Conservation (phyloP, 1,140 invertebrate species). For the Drosophila orena region DNA sequence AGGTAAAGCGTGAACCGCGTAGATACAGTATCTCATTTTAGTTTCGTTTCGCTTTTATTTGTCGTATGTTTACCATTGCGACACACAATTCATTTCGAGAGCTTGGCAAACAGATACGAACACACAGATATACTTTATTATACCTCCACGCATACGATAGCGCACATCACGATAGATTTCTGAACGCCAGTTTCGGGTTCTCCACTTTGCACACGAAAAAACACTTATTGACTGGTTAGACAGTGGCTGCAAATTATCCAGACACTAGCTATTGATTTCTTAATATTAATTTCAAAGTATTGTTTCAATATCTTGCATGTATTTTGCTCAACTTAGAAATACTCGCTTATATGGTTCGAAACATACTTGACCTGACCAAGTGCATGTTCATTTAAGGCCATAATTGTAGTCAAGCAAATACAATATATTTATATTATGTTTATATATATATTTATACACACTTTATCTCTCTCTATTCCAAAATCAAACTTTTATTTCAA, state of each 20-base stretch:
- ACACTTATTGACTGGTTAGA: conserved; percentile 59
- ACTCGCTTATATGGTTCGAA: not conserved
- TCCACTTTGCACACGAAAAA: conserved; percentile 51
- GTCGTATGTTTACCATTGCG: conserved; percentile 49
- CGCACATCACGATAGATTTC: conserved; percentile 39
- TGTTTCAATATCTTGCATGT: not conserved
- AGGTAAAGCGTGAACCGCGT: conserved; percentile 86
- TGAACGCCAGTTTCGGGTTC: conserved; percentile 44
- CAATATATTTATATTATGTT: too few relatives aligned
- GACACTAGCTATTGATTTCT: not conserved
- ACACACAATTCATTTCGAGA: conserved; percentile 73
- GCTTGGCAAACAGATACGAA: conserved; percentile 52
- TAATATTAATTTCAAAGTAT: not conserved
- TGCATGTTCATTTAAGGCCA: not conserved
- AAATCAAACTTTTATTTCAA: too few relatives aligned
- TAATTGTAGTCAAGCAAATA: too few relatives aligned
- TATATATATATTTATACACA: not conserved
- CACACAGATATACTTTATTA: conserved; percentile 19
- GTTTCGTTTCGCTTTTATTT: conserved; percentile 17
- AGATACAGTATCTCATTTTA: conserved; percentile 15
- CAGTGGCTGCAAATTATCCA: conserved; percentile 26
- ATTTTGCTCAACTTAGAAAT: not conserved
- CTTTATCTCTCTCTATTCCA: too few relatives aligned
- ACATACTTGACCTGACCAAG: too few relatives aligned
- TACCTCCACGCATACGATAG: conserved; percentile 15